Base-by-base conservation (phyloP, 2,888 invertebrate species). In the Trisateles emortualis region DNA sequence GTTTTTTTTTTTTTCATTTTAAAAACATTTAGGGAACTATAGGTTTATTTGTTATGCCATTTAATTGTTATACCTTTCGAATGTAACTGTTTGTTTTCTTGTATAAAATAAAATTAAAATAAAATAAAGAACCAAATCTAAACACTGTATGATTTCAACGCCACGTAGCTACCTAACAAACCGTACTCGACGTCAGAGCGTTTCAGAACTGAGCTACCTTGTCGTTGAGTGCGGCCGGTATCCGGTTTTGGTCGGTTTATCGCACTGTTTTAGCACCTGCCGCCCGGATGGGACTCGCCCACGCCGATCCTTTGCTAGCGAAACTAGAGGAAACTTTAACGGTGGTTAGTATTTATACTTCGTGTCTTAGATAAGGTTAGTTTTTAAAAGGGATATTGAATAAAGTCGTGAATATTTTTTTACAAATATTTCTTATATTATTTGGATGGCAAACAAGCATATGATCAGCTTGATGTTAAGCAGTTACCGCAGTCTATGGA, bases 191-290 rank as follows among this genome's bases (percentile, higher is more conserved):
- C 13, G 42, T 59, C 50, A 56, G 56, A 59, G 42, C 41, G 32
- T 47, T 62, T 54, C 49, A 51, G 56, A 55, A 50, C 61, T 68
- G 24, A 14, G 47, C 22, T 26, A 39, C 40, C 44, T 26, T 8
- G 45, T 52, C 45, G 57, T 65, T 65, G 50, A 51, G 39, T 50
- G 47, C 10, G 35, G 35, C 43, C 35, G 46, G 45, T 61, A 54
- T 68, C 74, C 76, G 67, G 52, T 49, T 51, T 64, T 64, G 66
- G 72, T 53, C 64, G 70, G 70, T 76, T 77, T 78, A 79, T 81
- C 78, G 74, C 65, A 72, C 62, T 77, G 76, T 79, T 79, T 78
- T 79, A 77, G 72, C 81, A 79, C 81, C 79, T 79, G 77, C 72
- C 72, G 63, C 76, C 79, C 76, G 77, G 75, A 74, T 70, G 72